A percentile compares a stretch with the other conserved stretches of the same genome.
These are phyloP conservation scores for Hermodice carunculata DNA, from an alignment of 2,888 invertebrate genomes.

Conservation along the genomic window DNA sequence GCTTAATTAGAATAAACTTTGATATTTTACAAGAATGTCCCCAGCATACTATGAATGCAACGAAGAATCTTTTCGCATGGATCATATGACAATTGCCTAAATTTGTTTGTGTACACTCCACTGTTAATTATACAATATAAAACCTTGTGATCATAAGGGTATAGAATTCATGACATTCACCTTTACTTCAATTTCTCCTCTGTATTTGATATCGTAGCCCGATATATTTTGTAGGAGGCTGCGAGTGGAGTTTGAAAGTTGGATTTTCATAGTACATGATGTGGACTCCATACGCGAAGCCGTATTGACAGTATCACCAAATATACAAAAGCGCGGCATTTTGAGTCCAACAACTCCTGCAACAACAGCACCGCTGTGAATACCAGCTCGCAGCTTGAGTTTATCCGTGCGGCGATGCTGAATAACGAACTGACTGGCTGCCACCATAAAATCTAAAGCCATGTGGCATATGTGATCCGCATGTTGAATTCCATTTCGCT, in stretches of 20 bases:
- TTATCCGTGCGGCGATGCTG: conserved; percentile 17
- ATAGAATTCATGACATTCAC: too few species aligned
- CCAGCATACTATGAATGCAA: too few species aligned
- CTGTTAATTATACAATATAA: too few species aligned
- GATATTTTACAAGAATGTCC: too few species aligned
- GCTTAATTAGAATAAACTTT: too few species aligned
- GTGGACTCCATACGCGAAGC: conserved; percentile 39
- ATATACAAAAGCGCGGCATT: conserved; percentile 40
- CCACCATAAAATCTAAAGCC: conserved; percentile 29
- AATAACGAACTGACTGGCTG: conserved; percentile 18
- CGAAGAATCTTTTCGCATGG: too few species aligned
- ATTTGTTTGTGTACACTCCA: too few species aligned
- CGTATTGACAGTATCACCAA: conserved; percentile 42
- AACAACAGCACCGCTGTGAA: conserved; percentile 27
- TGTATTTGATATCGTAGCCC: conserved; percentile 11
- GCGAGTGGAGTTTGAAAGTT: conserved; percentile 30
- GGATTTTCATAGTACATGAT: conserved; percentile 32
- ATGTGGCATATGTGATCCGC: conserved; percentile 23
- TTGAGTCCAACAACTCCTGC: conserved; percentile 37
- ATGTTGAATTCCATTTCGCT: conserved; percentile 30
- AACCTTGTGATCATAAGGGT: too few species aligned
- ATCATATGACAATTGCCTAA: too few species aligned
- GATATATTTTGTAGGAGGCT: conserved; percentile 20
- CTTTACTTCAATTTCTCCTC: conserved; percentile 33
- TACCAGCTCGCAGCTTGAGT: conserved; percentile 26